Percentiles rank a stretch among this genome's conserved stretches.
These are phyloP conservation scores for Trichonephila clavata DNA, from an alignment of 1,140 invertebrate species.

Conservation along the genomic window DNA sequence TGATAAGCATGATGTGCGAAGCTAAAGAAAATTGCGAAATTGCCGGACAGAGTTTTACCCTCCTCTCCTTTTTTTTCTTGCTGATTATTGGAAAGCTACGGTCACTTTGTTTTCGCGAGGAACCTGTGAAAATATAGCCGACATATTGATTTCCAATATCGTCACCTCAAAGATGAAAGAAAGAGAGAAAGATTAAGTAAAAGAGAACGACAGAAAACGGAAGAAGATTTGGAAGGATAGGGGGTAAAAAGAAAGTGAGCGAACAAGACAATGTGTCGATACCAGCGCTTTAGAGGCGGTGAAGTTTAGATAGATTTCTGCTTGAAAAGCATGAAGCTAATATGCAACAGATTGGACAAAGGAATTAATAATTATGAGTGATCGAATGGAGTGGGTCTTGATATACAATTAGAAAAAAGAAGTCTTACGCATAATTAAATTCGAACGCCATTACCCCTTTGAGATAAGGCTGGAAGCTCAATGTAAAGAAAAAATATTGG, in stretches of 20 bases:
- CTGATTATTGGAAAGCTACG: conserved; percentile 63
- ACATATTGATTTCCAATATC: conserved; percentile 65
- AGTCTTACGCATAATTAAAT: not conserved
- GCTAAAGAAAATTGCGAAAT: conserved; percentile 57
- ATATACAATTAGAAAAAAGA: not conserved
- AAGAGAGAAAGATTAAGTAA: conserved; percentile 64
- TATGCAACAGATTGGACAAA: conserved; percentile 57
- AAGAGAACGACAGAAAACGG: conserved; percentile 20
- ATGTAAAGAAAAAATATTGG: too few relatives aligned
- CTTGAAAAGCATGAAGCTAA: conserved; percentile 49
- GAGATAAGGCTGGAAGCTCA: not conserved
- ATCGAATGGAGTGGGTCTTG: not conserved
- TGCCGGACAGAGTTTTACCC: not conserved
- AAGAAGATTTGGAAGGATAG: conserved; percentile 30
- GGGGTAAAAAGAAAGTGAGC: not conserved
- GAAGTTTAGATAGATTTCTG: conserved; percentile 31
- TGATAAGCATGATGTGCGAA: conserved; percentile 26
- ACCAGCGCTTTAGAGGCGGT: not conserved
- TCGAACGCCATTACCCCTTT: not conserved
- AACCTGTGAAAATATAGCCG: conserved; percentile 66
- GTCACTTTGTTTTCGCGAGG: conserved; percentile 63
- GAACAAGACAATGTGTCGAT: conserved; percentile 56
- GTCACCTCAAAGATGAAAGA: conserved; percentile 68
- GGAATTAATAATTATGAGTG: conserved; percentile 45
- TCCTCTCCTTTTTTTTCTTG: conserved; percentile 15